Percentiles rank a stretch among this genome's conserved stretches.
Conservation (phyloP, 2,888 invertebrate species). For the Ectemnius cavifrons region DNA sequence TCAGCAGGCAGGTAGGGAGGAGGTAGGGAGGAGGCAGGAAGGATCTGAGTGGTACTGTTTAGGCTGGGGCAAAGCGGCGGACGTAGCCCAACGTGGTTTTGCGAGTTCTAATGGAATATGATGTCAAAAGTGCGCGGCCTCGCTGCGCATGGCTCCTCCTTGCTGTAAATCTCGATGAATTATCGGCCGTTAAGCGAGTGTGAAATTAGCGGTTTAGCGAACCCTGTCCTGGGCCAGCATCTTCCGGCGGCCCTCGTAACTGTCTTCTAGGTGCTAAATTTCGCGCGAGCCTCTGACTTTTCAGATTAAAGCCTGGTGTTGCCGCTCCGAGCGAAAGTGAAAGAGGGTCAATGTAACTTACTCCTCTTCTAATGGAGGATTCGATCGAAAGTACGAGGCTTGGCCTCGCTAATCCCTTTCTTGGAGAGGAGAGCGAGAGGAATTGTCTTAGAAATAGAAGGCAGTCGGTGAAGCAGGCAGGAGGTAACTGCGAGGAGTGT, state of each 20-base stretch:
- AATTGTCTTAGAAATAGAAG: not conserved
- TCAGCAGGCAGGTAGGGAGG: not conserved
- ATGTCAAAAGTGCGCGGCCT: conserved; percentile 60
- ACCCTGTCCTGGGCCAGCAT: conserved; percentile 48
- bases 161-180: conserved; percentile 76
- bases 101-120: conserved; percentile 69
- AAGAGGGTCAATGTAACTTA: not conserved
- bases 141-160: not conserved
- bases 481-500: not conserved
- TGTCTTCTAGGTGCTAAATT: conserved; percentile 77
- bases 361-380: too few relatives aligned
- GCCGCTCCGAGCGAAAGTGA: not conserved
- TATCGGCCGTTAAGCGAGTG: conserved; percentile 77
- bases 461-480: too few relatives aligned
- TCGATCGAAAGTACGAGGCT: too few relatives aligned
- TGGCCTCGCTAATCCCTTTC: not conserved
- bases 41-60: too few relatives aligned
- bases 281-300: conserved; percentile 42
- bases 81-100: conserved; percentile 28
- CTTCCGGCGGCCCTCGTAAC: conserved; percentile 72
- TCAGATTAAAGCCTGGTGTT: conserved; percentile 5
- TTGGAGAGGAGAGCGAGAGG: not conserved
- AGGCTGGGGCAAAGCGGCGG: conserved; percentile 43
- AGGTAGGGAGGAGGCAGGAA: too few relatives aligned
- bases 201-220: conserved; percentile 77